Conservation (phyloP, 1,140 invertebrate genomes). For the Pseudomyrmex cubaensis region DNA sequence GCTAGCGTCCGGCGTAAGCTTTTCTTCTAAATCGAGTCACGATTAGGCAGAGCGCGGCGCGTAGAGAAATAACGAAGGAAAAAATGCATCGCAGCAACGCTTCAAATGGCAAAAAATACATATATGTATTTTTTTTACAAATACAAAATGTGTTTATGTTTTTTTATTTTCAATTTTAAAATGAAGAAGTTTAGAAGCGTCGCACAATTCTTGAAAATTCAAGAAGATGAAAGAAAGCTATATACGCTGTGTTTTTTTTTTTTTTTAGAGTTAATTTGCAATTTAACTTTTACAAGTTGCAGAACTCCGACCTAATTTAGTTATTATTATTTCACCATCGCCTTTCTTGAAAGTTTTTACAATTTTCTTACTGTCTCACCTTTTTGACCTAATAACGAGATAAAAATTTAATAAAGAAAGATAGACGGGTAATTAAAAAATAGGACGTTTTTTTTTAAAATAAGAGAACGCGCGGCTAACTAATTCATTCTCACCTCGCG, state of each 20-base stretch:
- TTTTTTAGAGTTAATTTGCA: slow-evolving; percentile 35
- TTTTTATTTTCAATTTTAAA: background rate
- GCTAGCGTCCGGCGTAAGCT: slow-evolving; percentile 22
- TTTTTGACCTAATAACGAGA: background rate
- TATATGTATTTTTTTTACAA: background rate
- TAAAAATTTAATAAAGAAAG: background rate
- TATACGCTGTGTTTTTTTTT: background rate
- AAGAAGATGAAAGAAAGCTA: background rate
- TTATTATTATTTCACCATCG: slow-evolving; percentile 2
- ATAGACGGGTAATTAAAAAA: background rate
- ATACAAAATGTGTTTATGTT: too few relatives aligned
- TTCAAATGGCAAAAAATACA: background rate
- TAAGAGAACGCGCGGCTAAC: background rate
- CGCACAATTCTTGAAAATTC: background rate
- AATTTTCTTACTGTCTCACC: background rate
- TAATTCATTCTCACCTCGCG: background rate
- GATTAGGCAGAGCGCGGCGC: slow-evolving; percentile 26
- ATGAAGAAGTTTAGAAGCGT: background rate
- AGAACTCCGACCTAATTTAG: slow-evolving; percentile 31
- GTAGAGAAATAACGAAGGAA: background rate
- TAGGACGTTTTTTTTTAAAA: background rate
- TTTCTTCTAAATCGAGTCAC: slow-evolving; percentile 59
- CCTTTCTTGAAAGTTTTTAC: slow-evolving; percentile 10
- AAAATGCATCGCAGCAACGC: background rate
- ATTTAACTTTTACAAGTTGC: slow-evolving; percentile 42